Conservation (phyloP, 2,797 vertebrate species). For the Botia kubotai region DNA sequence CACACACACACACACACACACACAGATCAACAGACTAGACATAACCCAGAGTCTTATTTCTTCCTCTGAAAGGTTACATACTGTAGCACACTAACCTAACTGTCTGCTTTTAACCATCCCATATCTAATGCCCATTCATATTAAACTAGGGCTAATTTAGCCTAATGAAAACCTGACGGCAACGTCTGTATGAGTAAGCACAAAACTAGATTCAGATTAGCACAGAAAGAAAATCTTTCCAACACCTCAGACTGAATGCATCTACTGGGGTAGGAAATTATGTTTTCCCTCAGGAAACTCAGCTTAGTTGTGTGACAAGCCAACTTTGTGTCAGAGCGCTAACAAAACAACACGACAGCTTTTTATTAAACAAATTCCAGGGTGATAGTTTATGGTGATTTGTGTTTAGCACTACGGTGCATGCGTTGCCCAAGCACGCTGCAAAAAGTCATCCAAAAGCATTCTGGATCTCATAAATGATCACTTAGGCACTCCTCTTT, state of each 20-base stretch:
- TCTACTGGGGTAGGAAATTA: neutral
- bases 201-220: slow-evolving; percentile 6
- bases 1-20: neutral
- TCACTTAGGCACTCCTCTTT: slow-evolving; percentile 41
- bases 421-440: slow-evolving; percentile 33
- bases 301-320: neutral
- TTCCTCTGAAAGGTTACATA: slow-evolving; percentile 55
- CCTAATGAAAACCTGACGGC: neutral
- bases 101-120: neutral
- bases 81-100: slow-evolving; percentile 35
- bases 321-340: neutral
- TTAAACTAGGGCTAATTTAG: neutral
- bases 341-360: slow-evolving; percentile 5
- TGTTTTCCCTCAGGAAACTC: slow-evolving; percentile 1
- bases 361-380: slow-evolving; percentile 1
- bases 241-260: neutral
- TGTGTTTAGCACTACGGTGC: neutral
- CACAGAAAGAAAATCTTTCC: neutral
- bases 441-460: slow-evolving; percentile 10
- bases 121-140: neutral
- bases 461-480: slow-evolving; percentile 43
- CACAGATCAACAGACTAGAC: slow-evolving; percentile 6
- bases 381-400: neutral
- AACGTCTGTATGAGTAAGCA: neutral
- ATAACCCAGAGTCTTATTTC: slow-evolving; percentile 7